Conservation (phyloP, 2,113 vertebrate species). For the Carassius auratus region DNA sequence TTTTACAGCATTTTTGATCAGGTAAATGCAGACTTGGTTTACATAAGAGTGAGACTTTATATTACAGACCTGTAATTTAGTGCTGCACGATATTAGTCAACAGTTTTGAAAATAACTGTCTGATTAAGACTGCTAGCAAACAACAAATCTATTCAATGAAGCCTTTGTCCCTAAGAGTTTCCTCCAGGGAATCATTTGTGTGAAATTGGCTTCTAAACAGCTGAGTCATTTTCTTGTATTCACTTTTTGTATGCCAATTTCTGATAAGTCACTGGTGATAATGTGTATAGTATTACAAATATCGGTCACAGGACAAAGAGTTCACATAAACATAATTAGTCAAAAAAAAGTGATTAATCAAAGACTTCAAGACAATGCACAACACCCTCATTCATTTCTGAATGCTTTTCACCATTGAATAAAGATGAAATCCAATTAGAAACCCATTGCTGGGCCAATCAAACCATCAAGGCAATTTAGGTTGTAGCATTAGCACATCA, state of each 20-base stretch:
- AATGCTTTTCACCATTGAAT: not conserved
- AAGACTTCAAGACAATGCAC: not conserved
- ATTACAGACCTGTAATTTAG: too few relatives aligned
- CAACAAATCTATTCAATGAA: not conserved
- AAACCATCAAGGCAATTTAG: conserved; percentile 3
- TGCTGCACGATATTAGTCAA: too few relatives aligned
- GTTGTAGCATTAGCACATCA: not conserved
- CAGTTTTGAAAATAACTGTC: not conserved
- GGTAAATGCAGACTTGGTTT: too few relatives aligned
- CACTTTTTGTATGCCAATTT: not conserved
- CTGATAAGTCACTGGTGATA: not conserved
- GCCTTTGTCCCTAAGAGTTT: conserved; percentile 4
- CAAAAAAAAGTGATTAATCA: not conserved
- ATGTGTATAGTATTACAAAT: not conserved
- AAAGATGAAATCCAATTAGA: conserved; percentile 21
- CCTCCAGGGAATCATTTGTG: not conserved
- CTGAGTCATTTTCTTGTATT: not conserved
- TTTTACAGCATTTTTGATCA: not conserved
- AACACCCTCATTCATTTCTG: not conserved
- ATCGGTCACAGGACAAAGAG: not conserved
- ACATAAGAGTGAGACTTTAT: too few relatives aligned
- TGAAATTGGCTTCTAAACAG: not conserved
- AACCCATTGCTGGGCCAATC: not conserved
- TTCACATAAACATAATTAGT: conserved; percentile 25
- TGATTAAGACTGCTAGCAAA: not conserved